These are phyloP conservation scores for Drosophila subquinaria DNA, from an alignment of 2,888 invertebrate genomes.

Conservation along the genomic window DNA sequence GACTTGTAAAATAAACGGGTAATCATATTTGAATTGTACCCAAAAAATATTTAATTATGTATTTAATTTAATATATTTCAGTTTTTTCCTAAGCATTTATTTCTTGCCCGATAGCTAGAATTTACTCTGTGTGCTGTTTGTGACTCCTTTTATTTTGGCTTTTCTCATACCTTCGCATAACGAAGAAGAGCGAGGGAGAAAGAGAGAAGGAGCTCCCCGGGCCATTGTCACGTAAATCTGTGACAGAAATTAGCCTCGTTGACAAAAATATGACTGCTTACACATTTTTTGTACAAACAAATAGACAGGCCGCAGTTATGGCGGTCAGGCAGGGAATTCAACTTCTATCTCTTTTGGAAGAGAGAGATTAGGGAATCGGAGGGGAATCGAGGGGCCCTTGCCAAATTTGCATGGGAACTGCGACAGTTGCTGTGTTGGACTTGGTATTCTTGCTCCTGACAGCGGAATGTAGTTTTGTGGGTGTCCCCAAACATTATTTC, in stretches of 20 bases:
- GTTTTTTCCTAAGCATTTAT: background rate
- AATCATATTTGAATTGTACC: too few species aligned
- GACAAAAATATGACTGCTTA: conserved; percentile 82
- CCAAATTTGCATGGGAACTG: conserved; percentile 66
- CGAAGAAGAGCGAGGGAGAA: background rate
- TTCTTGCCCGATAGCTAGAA: background rate
- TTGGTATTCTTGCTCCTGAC: conserved; percentile 39
- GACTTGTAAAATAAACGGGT: too few species aligned
- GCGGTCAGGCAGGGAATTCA: conserved; percentile 33
- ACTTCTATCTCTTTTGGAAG: conserved; percentile 7
- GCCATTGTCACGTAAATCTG: conserved; percentile 81
- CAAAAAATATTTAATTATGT: too few species aligned
- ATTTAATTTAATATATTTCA: too few species aligned
- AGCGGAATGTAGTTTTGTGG: conserved; percentile 41
- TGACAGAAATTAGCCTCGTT: conserved; percentile 81
- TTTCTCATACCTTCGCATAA: conserved; percentile 29
- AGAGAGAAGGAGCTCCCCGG: conserved; percentile 12
- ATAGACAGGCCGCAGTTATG: conserved; percentile 67
- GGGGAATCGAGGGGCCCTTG: too few species aligned
- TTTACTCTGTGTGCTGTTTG: conserved; percentile 4
- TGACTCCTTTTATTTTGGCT: conserved; percentile 37
- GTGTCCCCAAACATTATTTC: conserved; percentile 35
- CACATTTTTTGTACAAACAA: conserved; percentile 81
- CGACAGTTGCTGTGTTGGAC: conserved; percentile 65
- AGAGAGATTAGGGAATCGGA: conserved; percentile 14